phyloP scores from a whole-genome alignment of 2,113 vertebrate species.

The Rhadina sibilatrix region DNA sequence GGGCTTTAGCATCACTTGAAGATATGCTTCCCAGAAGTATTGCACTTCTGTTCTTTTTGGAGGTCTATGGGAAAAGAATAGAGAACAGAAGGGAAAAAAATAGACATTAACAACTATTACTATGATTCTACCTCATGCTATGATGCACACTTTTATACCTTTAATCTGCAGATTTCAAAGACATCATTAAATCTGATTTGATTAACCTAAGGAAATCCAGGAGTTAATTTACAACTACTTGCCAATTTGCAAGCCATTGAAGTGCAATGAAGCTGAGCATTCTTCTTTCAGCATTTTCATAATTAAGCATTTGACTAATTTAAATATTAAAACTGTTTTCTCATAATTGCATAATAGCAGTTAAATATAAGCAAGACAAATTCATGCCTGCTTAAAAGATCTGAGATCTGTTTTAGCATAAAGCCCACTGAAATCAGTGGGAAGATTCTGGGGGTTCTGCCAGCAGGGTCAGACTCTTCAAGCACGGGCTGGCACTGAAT shows the following conservation, averaged over 20 bases:
- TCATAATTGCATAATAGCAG: neutral
- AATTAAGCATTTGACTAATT: slow-evolving; percentile 48
- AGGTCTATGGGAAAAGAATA: neutral
- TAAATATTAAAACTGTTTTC: slow-evolving; percentile 48
- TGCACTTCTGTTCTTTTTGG: neutral
- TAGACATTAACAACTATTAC: neutral
- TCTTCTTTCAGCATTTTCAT: slow-evolving; percentile 33
- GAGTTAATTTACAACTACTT: slow-evolving; percentile 37
- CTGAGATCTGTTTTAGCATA: neutral
- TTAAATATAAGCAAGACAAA: neutral
- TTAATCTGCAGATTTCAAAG: slow-evolving; percentile 41
- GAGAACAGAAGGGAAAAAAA: neutral
- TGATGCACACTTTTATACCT: neutral
- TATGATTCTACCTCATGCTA: neutral
- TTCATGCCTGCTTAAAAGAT: neutral
- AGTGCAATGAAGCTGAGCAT: slow-evolving; percentile 15
- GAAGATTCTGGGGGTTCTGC: neutral
- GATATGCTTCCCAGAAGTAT: neutral
- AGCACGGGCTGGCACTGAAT: neutral
- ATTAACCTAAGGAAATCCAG: slow-evolving; percentile 46
- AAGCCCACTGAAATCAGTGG: neutral
- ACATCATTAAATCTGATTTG: slow-evolving; percentile 29
- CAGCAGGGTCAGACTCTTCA: neutral
- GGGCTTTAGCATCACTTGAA: neutral
- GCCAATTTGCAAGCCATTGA: slow-evolving; percentile 32